Evolutionary conservation across 2,797 vertebrate genomes (phyloP).

Genomic region (Ptychadena robeensis): DNA sequence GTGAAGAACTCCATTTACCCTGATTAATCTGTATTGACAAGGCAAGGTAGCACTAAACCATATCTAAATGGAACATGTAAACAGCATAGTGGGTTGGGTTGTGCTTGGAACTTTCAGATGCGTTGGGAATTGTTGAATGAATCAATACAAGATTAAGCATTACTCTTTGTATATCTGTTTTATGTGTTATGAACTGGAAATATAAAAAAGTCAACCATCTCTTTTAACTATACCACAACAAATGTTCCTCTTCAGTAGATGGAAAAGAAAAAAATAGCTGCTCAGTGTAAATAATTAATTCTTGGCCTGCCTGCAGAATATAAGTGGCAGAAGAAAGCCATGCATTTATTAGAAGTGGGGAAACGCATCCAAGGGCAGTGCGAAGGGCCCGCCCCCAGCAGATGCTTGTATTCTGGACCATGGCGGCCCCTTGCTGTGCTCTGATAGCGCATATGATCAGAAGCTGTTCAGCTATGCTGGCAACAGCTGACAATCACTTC

Average conservation of each 20-base stretch:
- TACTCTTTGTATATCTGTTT: not conserved
- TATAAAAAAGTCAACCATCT: too few species aligned
- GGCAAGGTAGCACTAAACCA: not conserved
- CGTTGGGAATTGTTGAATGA: not conserved
- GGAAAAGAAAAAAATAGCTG: not conserved
- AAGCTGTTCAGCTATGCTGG: slow-evolving; percentile 34
- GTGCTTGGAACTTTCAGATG: not conserved
- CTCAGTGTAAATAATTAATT: slow-evolving; percentile 11
- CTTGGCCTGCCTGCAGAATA: not conserved
- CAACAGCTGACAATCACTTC: slow-evolving; percentile 47
- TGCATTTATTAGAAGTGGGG: slow-evolving; percentile 7
- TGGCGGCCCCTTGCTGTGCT: slow-evolving; percentile 20
- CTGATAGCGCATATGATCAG: slow-evolving; percentile 35
- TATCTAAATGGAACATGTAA: not conserved
- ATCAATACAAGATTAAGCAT: not conserved
- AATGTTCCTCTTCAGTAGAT: not conserved
- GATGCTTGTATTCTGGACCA: slow-evolving; percentile 12
- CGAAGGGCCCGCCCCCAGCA: not conserved
- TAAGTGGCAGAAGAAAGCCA: slow-evolving; percentile 1
- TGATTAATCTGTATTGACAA: not conserved
- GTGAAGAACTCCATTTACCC: too few species aligned
- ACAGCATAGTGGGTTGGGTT: too few species aligned
- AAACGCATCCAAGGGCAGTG: not conserved
- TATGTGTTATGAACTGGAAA: not conserved
- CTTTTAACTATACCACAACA: not conserved